Evolutionary conservation across 2,797 vertebrate genomes (phyloP), one percentile per base, ranked within the genome.

Genomic region (Astyanax mexicanus): DNA sequence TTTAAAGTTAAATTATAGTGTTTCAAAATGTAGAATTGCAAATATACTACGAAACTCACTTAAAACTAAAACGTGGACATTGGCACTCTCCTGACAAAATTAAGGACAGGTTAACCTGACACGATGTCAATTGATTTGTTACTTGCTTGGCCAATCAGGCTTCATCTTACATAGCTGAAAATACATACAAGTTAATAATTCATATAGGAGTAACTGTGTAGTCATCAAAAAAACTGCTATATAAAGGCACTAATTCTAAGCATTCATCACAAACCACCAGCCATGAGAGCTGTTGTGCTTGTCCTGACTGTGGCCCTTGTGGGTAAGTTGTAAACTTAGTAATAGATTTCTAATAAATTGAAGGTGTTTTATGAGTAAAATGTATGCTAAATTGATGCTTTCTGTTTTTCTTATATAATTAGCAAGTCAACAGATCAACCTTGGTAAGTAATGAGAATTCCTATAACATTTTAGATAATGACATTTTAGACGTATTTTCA

Each of bases 371-470:
- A 1, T 6, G 23, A 29, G 3, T 3, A 55, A 55, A 55, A 15
- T 27, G 52, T 9, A 52, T 25, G 10, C 1, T 45, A 23, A 3
- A 7, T 9, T 21, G 47, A 7, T 51, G 9, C n/a, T 84, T 77
- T 69, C 0, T 85, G 75, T 45, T 19, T 42, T 54, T 67, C 62
- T 17, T 60, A 13, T 67, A 70, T 69, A 2, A 78, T 85, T 84
- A 93, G 93, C 87, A 10, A 75, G 87, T 72, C 81, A 91, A 13
- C 58, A 74, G 62, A 27, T 57, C 17, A 79, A 84, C 72, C 74
- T 89, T 62, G 86, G 92, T 93, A 85, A 91, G 89, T 85, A 51
- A 1, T 66, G n/a, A 32, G 29, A 32, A 32, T 32, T 32, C n/a
- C 17, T 10, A 19, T n/a, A 5, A 7, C n/a, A n/a, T 6, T 0